A percentile compares a stretch with the other conserved stretches of the same genome.
phyloP scores from a whole-genome alignment of 2,113 vertebrate genomes.

The Atlantisia rogersi region DNA sequence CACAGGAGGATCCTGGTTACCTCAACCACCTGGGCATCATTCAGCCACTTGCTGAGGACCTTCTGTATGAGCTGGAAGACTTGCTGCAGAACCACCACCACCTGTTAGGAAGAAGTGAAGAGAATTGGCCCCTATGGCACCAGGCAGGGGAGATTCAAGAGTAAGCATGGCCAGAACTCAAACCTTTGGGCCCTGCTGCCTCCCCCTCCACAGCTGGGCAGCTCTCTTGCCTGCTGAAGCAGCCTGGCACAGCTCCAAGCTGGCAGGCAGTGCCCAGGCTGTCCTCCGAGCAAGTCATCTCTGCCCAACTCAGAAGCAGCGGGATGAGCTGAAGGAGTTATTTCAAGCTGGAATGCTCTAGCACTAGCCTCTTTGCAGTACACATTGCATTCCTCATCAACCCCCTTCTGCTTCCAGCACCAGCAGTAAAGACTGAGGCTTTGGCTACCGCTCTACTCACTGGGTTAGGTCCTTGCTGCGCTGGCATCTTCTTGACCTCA shows the following conservation, averaged over 20 bases:
- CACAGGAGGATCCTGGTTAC: conserved; percentile 69
- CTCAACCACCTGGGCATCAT: conserved; percentile 98
- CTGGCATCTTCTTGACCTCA: conserved; percentile 88
- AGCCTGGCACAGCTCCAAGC: neutral
- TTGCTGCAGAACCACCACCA: conserved; percentile 97
- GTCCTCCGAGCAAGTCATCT: neutral
- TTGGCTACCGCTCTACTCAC: conserved; percentile 74
- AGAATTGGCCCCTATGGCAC: neutral
- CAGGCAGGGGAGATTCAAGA: neutral
- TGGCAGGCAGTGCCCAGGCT: neutral
- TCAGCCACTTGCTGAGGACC: conserved; percentile 97
- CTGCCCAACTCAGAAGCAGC: neutral
- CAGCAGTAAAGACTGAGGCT: neutral
- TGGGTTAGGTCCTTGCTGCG: conserved; percentile 93
- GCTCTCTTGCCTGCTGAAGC: neutral
- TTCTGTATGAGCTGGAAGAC: conserved; percentile 99
- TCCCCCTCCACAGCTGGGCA: neutral
- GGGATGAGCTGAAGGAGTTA: neutral
- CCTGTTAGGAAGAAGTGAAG: conserved; percentile 75
- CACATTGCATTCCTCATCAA: neutral
- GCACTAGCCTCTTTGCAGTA: neutral
- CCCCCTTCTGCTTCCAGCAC: neutral
- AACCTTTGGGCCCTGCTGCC: neutral
- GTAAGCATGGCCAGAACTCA: neutral
- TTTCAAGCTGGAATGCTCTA: neutral